Evolutionary conservation across 1,140 invertebrate genomes (phyloP).

Genomic region (Caerostris extrusa): DNA sequence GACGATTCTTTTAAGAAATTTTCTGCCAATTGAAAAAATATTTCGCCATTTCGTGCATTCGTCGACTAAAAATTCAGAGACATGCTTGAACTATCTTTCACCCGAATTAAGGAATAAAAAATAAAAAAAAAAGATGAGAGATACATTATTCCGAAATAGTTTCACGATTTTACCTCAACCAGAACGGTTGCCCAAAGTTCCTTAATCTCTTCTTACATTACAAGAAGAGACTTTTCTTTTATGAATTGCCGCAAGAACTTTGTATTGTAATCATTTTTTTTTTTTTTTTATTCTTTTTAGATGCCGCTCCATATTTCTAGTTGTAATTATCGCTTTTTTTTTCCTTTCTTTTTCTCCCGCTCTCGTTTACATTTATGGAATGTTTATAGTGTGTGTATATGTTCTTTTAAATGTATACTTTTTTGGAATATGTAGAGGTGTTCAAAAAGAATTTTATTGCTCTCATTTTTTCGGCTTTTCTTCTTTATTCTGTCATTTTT

Average conservation of each 20-base stretch:
- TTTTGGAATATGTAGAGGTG: too few relatives aligned
- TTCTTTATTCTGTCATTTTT: too few relatives aligned
- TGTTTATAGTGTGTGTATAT: not conserved
- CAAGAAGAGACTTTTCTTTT: not conserved
- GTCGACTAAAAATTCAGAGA: conserved; percentile 1
- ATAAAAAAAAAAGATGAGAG: conserved; percentile 11
- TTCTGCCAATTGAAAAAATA: not conserved
- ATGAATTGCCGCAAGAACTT: not conserved
- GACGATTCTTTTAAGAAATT: not conserved
- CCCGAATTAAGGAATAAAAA: not conserved
- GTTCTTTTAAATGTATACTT: too few relatives aligned
- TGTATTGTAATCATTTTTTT: conserved; percentile 15
- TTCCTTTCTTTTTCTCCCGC: not conserved
- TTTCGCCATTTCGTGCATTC: not conserved
- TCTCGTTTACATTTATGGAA: not conserved
- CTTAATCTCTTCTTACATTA: conserved; percentile 9
- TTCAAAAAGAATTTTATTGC: too few relatives aligned
- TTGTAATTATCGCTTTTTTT: conserved; percentile 12
- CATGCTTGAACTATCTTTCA: not conserved
- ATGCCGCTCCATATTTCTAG: conserved; percentile 8
- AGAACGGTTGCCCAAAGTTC: conserved; percentile 45
- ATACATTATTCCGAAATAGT: conserved; percentile 51
- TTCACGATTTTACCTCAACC: conserved; percentile 75
- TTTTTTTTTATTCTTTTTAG: conserved; percentile 60
- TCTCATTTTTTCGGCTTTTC: too few relatives aligned